phyloP scores from a whole-genome alignment of 2,113 vertebrate species.

The Amblyornis subalaris region DNA sequence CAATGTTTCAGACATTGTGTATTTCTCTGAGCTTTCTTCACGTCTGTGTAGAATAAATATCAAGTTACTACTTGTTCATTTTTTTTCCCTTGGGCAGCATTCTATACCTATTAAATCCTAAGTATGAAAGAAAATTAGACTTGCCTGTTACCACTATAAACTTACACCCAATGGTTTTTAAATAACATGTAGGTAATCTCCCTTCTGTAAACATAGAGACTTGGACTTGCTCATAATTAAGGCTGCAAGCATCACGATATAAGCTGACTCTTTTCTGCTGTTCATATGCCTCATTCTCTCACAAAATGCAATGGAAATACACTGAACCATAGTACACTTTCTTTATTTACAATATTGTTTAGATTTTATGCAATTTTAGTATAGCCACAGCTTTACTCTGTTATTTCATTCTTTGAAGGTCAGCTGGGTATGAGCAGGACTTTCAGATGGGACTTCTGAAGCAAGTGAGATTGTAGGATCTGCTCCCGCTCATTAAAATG shows the following conservation, averaged over 20 bases:
- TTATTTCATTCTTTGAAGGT: not conserved
- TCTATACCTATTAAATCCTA: constrained; percentile 49
- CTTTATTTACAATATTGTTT: not conserved
- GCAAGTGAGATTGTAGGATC: not conserved
- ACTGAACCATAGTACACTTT: not conserved
- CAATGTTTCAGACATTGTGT: constrained; percentile 42
- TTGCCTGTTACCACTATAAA: constrained; percentile 72
- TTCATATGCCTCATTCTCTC: constrained; percentile 21
- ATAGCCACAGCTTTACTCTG: not conserved
- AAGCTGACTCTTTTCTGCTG: constrained; percentile 28
- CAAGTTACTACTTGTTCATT: constrained; percentile 38
- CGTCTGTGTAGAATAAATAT: constrained; percentile 40
- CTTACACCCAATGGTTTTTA: constrained; percentile 67
- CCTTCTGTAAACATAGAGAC: constrained; percentile 64
- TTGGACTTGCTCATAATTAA: constrained; percentile 62
- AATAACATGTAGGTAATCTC: constrained; percentile 61
- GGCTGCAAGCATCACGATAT: constrained; percentile 53
- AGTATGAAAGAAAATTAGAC: constrained; percentile 73
- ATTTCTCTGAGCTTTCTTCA: constrained; percentile 52
- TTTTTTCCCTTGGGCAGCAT: constrained; percentile 37
- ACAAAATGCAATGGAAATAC: not conserved
- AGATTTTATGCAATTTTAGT: not conserved
- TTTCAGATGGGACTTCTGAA: not conserved
- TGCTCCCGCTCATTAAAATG: not conserved
- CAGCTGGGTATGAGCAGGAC: not conserved